These are phyloP conservation scores for Pseudochaenichthys georgianus DNA, from an alignment of 2,797 vertebrate species.

Conservation along the genomic window DNA sequence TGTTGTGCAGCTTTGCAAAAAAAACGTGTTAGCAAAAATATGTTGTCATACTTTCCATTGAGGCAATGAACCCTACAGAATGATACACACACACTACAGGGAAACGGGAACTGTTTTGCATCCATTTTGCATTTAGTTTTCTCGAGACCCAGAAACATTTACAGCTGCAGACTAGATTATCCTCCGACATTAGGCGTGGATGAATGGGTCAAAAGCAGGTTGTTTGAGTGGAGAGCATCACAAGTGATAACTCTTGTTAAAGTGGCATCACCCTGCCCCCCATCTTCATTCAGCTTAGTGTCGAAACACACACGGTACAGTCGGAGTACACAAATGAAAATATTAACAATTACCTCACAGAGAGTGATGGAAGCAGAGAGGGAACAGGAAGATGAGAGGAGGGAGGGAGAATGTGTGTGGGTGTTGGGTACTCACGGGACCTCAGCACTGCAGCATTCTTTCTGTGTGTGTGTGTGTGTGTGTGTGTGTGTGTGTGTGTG, in stretches of 20 bases:
- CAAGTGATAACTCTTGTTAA: not conserved
- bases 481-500: constrained; percentile 58
- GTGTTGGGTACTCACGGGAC: constrained; percentile 81
- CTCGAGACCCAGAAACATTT: not conserved
- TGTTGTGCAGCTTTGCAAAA: too few species aligned
- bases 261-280: not conserved
- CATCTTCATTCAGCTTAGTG: constrained; percentile 14
- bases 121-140: not conserved
- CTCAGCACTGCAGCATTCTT: constrained; percentile 83
- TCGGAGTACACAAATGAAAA: constrained; percentile 69
- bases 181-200: not conserved
- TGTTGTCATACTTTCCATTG: too few species aligned
- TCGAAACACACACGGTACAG: constrained; percentile 34
- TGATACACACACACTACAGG: not conserved
- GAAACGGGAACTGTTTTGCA: constrained; percentile 1
- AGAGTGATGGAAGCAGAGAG: constrained; percentile 64
- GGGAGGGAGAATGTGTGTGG: constrained; percentile 75
- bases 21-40: too few species aligned
- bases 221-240: not conserved
- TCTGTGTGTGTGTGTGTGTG: constrained; percentile 68
- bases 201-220: not conserved
- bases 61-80: too few species aligned
- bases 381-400: constrained; percentile 72
- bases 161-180: not conserved
- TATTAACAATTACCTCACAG: constrained; percentile 72